Base-by-base conservation (phyloP, 1,140 invertebrate species). In the Zaprionus lachaisei region DNA sequence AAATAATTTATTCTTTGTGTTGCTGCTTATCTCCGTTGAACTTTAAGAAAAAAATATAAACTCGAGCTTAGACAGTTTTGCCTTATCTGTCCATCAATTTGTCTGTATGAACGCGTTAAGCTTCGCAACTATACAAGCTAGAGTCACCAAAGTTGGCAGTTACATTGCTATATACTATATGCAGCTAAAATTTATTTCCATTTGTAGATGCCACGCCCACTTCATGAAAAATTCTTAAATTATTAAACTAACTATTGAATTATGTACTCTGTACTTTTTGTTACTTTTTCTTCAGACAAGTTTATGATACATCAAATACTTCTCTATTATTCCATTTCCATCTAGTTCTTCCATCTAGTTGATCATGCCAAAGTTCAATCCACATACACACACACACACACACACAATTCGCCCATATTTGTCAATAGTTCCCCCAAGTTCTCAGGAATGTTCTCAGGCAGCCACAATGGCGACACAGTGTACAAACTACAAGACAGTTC, bases 371-470 rank as follows among this genome's bases (percentile, higher is more conserved):
- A 38, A 38, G 37, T 38, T 38, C 37, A 38, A 12, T 14, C 0
- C 34, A 37, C 20, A 20, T 1, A 20, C 20, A 20, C 20, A 20
- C 20, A 20, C 34, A 37, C 34, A 37, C 34, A 37, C 34, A 37
- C 31, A 34, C 31, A 34, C 31, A 34, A 38, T 38, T 38, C 37
- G 37, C 14, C 37, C n/a, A 54, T 37, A 51, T 37, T 51, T 57
- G 26, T 26, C 9, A 20, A 68, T 49, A n/a, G 28, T 56, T 71
- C 26, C 17, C 17, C 28, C 56, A 49, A 56, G 38, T 68, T 64
- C 60, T 70, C 56, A 69, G 85, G 84, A 90, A 90, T 89, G 81
- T 72, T 47, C 41, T 47, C 79, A 74, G 65, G 54, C 71, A 87
- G 80, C 80, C 80, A 79, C 83, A 72, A 76, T 72, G 81, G 81